Conservation (phyloP, 1,140 invertebrate genomes). For the Tetranychus urticae region DNA sequence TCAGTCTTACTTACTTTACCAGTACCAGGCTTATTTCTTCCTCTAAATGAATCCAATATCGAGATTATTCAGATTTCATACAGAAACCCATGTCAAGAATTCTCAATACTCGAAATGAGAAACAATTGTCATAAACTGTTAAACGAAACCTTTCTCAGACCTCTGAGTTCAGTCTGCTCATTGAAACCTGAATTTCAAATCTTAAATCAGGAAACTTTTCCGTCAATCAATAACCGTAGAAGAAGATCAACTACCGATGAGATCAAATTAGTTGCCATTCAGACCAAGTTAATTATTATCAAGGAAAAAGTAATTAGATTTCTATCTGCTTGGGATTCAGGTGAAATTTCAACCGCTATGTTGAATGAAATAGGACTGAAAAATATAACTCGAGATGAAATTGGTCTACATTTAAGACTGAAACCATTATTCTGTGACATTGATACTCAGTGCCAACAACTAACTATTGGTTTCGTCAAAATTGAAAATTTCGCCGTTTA, state of each 20-base stretch:
- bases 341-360: background rate
- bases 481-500: no score
- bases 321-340: background rate
- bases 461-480: no score
- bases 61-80: background rate
- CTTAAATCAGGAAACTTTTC: background rate
- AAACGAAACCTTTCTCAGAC: background rate
- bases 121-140: background rate
- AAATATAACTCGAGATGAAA: background rate
- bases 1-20: background rate
- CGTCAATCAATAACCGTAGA: background rate
- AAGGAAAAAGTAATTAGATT: background rate
- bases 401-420: no score
- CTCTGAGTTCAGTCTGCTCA: background rate
- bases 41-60: background rate
- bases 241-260: background rate
- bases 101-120: background rate
- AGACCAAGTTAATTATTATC: background rate
- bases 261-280: background rate
- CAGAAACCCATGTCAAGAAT: background rate
- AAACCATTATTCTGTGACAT: no score
- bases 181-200: background rate
- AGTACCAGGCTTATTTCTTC: background rate
- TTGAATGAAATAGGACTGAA: background rate
- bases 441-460: no score